Conservation (phyloP, 2,797 vertebrate species). For the Hybognathus amarus region DNA sequence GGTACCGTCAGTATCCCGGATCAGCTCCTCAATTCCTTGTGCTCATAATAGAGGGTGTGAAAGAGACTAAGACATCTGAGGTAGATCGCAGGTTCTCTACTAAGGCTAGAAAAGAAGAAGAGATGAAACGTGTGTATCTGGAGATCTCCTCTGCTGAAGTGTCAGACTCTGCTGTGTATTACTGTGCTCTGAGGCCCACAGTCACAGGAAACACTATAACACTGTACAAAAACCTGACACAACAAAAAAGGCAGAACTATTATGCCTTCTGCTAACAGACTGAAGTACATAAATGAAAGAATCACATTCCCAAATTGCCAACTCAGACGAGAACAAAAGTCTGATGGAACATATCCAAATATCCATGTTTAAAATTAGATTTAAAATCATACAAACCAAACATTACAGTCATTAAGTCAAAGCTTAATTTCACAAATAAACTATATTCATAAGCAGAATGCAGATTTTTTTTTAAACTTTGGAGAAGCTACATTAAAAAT, state of each 20-base stretch:
- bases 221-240: constrained; percentile 37
- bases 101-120: not conserved
- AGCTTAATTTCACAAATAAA: too few species aligned
- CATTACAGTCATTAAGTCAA: too few species aligned
- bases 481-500: too few species aligned
- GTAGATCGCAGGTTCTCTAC: constrained; percentile 1
- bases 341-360: not conserved
- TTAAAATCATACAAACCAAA: not conserved
- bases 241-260: too few species aligned
- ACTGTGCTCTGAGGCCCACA: too few species aligned
- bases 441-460: too few species aligned
- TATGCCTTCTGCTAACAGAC: not conserved
- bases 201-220: not conserved
- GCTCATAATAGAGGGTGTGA: not conserved
- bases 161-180: too few species aligned
- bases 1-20: constrained; percentile 22
- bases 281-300: not conserved
- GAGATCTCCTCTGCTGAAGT: too few species aligned
- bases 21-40: not conserved
- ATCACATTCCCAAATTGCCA: not conserved
- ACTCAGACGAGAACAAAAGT: not conserved
- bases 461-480: too few species aligned
- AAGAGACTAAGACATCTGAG: not conserved
- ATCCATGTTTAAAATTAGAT: not conserved
- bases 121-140: not conserved